Conservation (phyloP, 2,797 vertebrate species). For the Gallinago stenura region DNA sequence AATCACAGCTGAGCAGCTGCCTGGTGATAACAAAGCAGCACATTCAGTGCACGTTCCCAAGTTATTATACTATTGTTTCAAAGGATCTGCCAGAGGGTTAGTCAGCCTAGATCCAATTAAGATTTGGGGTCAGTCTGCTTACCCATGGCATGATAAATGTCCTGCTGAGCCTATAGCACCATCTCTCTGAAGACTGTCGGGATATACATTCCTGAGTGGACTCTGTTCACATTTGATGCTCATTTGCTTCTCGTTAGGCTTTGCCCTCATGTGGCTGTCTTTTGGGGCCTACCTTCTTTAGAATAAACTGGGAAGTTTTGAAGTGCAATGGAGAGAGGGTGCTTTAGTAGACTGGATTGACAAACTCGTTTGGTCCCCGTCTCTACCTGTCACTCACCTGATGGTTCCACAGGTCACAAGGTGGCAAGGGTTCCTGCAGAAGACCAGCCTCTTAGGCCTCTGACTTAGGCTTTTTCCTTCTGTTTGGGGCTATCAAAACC, state of each 20-base stretch:
- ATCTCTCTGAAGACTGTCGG: background rate
- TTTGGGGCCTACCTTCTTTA: background rate
- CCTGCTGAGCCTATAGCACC: background rate
- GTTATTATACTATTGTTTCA: background rate
- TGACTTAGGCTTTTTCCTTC: background rate
- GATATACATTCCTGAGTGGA: background rate
- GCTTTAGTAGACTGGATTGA: background rate
- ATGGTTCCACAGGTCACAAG: background rate
- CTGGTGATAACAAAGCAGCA: background rate
- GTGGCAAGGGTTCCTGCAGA: background rate
- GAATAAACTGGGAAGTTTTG: background rate
- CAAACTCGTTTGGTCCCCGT: rapidly evolving
- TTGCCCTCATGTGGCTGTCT: background rate
- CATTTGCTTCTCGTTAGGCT: background rate
- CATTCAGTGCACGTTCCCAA: background rate
- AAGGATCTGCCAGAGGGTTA: background rate
- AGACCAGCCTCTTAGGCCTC: background rate
- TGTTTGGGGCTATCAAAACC: background rate
- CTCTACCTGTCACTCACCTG: background rate
- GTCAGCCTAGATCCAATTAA: constrained; percentile 22
- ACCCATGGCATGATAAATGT: background rate
- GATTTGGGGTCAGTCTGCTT: background rate
- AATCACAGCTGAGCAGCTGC: background rate
- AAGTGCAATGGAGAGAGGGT: background rate
- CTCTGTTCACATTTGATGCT: background rate